A percentile compares a stretch with the other conserved stretches of the same genome.
Evolutionary conservation across 2,797 vertebrate genomes (phyloP).

Genomic region (Acrossocheilus fasciatus): DNA sequence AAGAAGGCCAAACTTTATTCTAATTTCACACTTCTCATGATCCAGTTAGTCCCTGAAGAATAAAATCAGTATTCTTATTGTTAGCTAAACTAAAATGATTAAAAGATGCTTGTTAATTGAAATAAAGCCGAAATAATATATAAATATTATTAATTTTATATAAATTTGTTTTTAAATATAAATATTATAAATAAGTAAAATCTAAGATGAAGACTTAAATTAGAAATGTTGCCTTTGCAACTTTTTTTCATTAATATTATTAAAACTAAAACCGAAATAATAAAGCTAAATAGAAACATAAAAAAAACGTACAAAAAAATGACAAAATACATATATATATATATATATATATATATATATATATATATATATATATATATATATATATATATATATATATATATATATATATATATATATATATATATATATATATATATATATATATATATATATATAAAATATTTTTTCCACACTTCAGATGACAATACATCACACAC

Average conservation of each 20-base stretch:
- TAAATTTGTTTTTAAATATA: no score
- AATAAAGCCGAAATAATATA: not conserved
- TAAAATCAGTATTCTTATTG: not conserved
- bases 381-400: no score
- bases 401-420: no score
- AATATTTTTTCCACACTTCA: not conserved
- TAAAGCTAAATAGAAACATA: not conserved
- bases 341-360: no score
- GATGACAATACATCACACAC: no score
- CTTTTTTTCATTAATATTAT: no score
- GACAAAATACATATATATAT: not conserved
- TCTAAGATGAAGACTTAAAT: not conserved
- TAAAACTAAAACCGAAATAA: not conserved
- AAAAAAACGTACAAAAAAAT: not conserved
- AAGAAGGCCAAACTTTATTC: not conserved
- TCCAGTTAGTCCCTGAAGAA: not conserved
- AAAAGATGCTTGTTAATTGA: not conserved
- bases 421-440: no score
- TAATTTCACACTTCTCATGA: not conserved
- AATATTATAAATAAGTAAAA: not conserved
- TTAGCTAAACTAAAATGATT: not conserved
- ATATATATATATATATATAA: no score
- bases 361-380: no score
- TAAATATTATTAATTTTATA: not conserved
- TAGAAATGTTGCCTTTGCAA: not conserved